These are phyloP conservation scores for Galagoides demidoff DNA, from an alignment of 2,797 vertebrate species.

Conservation along the genomic window DNA sequence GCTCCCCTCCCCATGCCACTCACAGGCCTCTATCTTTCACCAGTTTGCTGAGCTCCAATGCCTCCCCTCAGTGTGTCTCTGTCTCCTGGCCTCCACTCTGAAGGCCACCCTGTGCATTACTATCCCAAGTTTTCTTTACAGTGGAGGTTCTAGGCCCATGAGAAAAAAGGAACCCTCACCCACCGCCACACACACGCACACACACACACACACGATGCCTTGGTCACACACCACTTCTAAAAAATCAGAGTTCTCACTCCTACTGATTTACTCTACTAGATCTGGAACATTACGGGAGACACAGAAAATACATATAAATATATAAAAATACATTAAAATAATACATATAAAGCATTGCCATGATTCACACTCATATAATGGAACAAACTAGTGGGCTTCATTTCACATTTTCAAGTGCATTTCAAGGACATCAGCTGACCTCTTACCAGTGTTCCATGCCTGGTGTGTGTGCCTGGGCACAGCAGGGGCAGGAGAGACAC, in stretches of 20 bases:
- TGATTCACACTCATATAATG: not conserved
- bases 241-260: not conserved
- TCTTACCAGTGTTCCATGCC: not conserved
- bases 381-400: not conserved
- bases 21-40: not conserved
- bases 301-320: not conserved
- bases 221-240: not conserved
- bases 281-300: not conserved
- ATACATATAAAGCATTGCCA: not conserved
- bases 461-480: not conserved
- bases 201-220: not conserved
- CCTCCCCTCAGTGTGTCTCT: not conserved
- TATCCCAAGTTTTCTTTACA: not conserved
- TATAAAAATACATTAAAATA: not conserved
- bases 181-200: too few species aligned
- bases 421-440: not conserved
- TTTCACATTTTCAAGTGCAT: not conserved
- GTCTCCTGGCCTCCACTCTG: not conserved
- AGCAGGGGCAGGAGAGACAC: not conserved
- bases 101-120: not conserved
- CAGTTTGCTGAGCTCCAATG: not conserved
- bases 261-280: not conserved
- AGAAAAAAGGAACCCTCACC: not conserved
- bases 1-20: not conserved
- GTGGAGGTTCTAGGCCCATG: not conserved